Evolutionary conservation across 2,113 vertebrate species (phyloP), one percentile per base, ranked within the genome.

Genomic region (Lophotis ruficrista): DNA sequence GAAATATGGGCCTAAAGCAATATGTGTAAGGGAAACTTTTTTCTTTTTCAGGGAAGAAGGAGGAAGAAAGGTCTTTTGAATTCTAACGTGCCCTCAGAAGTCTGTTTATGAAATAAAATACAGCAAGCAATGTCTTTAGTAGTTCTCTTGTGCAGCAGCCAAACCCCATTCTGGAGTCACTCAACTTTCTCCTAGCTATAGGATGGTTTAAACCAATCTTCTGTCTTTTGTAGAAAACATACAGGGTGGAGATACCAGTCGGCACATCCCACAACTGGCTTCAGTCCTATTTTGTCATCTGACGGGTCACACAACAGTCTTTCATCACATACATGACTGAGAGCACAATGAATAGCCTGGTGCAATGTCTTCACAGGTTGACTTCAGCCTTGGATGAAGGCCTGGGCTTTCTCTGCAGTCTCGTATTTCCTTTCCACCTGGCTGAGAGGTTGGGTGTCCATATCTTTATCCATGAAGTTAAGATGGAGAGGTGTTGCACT

Each of bases 1-100:
- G 92, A 96, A 93, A 89, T 72, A 89, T 2, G n/a, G n/a, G 53
- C 65, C 88, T 83, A 81, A 62, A 96, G 90, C 80, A 91, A 50
- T 47, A 65, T 19, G 53, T 2, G 13, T 6, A 41, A 73, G 41
- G 48, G 72, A 92, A 90, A 41, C 15, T 61, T 68, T 17, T 31
- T 66, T 38, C 43, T 70, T 89, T 75, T 51, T 51, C 61, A 31
- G 45, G 33, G 13, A 57, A 85, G 61, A 4, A 81, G 69, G 30
- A 94, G 11, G 43, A 60, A 79, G 48, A 81, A 94, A 95, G 38
- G 76, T 48, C 86, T 90, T 92, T 71, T 78, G 64, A 94, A 93
- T 43, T 31, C 72, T 62, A 43, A n/a, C 21, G 22, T 38, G 53
- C 31, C 69, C 57, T 53, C 69, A 72, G 53, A 93, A 94, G 61